phyloP scores from a whole-genome alignment of 2,888 invertebrate species.

The Callosobruchus maculatus region DNA sequence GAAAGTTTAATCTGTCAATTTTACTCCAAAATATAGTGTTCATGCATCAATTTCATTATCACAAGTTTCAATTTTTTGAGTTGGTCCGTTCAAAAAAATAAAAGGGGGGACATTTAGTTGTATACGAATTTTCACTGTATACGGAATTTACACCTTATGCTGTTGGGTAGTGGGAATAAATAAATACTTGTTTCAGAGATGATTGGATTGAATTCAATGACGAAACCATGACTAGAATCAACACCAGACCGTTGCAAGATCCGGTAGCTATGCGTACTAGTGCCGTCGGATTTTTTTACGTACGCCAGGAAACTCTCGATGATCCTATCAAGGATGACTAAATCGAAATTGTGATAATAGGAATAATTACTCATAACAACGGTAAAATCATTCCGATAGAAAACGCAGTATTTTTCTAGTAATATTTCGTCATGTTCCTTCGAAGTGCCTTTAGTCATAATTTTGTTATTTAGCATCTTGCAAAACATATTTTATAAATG shows the following conservation, averaged over 20 bases:
- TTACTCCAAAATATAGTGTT: no score
- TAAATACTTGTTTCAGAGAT: conserved; percentile 8
- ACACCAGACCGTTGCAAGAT: conserved; percentile 7
- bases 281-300: conserved; percentile 4
- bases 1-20: no score
- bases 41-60: no score
- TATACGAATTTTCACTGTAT: no score
- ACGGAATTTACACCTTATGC: no score
- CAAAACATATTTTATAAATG: not conserved
- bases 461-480: not conserved
- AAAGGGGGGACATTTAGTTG: no score
- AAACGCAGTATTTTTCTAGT: not conserved
- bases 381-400: not conserved
- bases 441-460: not conserved
- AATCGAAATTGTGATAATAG: not conserved
- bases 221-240: conserved; percentile 46
- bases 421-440: not conserved
- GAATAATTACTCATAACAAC: not conserved
- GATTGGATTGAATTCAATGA: conserved; percentile 93
- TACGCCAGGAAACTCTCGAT: not conserved
- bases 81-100: no score
- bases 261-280: conserved; percentile 7
- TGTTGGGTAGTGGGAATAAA: no score
- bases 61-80: no score
- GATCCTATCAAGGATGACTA: not conserved